Percentiles rank a stretch among this genome's conserved stretches.
phyloP scores from a whole-genome alignment of 2,797 vertebrate genomes.

The Coranthus polyacanthus region DNA sequence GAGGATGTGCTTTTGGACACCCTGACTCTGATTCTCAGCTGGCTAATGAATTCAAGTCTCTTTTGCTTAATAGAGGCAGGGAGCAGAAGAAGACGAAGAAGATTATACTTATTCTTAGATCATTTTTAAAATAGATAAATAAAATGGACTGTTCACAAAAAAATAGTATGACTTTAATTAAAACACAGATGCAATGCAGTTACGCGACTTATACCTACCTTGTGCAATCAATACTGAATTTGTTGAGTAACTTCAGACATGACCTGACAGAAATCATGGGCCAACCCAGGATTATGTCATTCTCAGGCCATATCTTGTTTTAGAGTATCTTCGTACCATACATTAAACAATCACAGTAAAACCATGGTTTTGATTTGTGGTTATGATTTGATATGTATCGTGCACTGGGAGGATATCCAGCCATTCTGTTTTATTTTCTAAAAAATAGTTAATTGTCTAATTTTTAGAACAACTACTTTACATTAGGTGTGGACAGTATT shows the following conservation, averaged over 20 bases:
- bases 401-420: conserved; percentile 1
- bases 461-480: too few species aligned
- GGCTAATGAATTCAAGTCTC: conserved; percentile 59
- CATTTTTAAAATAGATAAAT: too few species aligned
- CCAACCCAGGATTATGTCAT: conserved; percentile 24
- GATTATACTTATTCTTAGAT: too few species aligned
- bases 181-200: not conserved
- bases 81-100: conserved; percentile 1
- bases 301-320: conserved; percentile 3
- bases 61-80: conserved; percentile 44
- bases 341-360: not conserved
- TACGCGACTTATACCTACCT: conserved; percentile 25
- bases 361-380: not conserved
- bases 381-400: not conserved
- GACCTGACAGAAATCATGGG: conserved; percentile 16
- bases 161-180: not conserved
- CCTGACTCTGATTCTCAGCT: conserved; percentile 68
- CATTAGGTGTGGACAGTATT: too few species aligned
- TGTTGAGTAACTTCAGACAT: conserved; percentile 35
- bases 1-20: conserved; percentile 72
- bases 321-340: not conserved
- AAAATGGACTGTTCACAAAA: not conserved
- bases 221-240: conserved; percentile 17
- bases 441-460: too few species aligned
- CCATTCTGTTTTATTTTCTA: not conserved